A percentile compares a stretch with the other conserved stretches of the same genome.
phyloP scores from a whole-genome alignment of 2,888 invertebrate species.

The Microchrysa polita region DNA sequence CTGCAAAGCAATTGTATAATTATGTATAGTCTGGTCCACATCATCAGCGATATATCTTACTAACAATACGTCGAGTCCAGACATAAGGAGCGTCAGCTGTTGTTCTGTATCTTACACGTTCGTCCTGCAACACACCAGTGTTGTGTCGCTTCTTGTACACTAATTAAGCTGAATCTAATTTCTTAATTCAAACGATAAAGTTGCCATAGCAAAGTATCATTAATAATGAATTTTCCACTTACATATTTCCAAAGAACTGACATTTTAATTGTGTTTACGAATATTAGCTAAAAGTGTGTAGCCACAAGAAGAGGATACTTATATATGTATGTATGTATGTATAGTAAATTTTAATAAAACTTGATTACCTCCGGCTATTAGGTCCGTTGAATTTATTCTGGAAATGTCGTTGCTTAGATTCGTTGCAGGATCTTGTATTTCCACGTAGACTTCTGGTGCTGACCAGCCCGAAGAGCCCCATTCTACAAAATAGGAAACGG shows the following conservation, averaged over 20 bases:
- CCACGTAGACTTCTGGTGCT: constrained; percentile 62
- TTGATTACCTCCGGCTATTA: constrained; percentile 51
- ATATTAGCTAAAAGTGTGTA: not conserved
- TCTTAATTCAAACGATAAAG: constrained; percentile 10
- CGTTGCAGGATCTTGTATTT: constrained; percentile 62
- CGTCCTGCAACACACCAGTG: too few relatives aligned
- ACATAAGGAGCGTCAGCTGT: too few relatives aligned
- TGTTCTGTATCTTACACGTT: too few relatives aligned
- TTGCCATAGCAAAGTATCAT: not conserved
- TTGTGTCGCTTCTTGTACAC: too few relatives aligned
- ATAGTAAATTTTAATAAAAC: too few relatives aligned
- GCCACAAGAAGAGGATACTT: constrained; percentile 1
- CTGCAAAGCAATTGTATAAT: constrained; percentile 10
- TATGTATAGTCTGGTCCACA: not conserved
- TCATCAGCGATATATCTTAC: too few relatives aligned
- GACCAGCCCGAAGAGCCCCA: constrained; percentile 63
- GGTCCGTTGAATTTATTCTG: constrained; percentile 51
- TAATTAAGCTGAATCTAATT: constrained; percentile 2
- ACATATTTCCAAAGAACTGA: not conserved
- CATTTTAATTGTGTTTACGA: not conserved
- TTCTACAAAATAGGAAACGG: constrained; percentile 54
- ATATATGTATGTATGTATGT: not conserved
- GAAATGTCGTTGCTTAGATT: constrained; percentile 56
- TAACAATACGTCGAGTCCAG: too few relatives aligned
- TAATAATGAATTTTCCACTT: not conserved